Conservation (phyloP, 2,797 vertebrate genomes). For the Lerista edwardsae region DNA sequence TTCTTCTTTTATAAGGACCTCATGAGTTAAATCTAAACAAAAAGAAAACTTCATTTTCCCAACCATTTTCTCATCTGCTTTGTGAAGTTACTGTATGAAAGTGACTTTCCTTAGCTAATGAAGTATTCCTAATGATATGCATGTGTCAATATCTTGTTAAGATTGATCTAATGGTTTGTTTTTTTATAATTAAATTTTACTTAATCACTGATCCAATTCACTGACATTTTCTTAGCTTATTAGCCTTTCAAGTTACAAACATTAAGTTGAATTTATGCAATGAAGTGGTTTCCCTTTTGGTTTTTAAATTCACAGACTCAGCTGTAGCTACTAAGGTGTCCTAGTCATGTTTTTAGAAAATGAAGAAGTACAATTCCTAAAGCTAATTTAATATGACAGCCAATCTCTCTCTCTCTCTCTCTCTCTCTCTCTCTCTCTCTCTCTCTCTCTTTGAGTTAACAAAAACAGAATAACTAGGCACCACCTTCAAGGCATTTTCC, state of each 20-base stretch:
- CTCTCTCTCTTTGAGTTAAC: neutral
- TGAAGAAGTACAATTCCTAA: neutral
- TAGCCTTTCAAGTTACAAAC: neutral
- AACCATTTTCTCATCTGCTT: neutral
- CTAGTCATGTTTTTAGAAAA: neutral
- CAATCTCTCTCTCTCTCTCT: neutral
- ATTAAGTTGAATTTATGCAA: constrained; percentile 11
- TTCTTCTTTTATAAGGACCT: neutral
- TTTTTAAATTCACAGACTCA: constrained; percentile 10
- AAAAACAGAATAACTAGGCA: neutral
- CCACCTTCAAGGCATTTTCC: neutral
- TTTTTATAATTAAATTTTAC: constrained; percentile 38
- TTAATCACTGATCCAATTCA: constrained; percentile 18
- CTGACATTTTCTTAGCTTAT: neutral
- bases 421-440: too few relatives aligned
- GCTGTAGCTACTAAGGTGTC: neutral
- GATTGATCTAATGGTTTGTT: constrained; percentile 33
- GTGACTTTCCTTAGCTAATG: constrained; percentile 11
- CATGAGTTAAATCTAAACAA: neutral
- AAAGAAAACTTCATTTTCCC: neutral
- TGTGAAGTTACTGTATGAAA: constrained; percentile 15
- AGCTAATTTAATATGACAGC: neutral
- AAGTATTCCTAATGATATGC: constrained; percentile 25
- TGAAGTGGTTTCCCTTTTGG: neutral
- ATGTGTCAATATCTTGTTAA: constrained; percentile 9